These are phyloP conservation scores for Dufourea novaeangliae DNA, from an alignment of 1,140 invertebrate species.

Conservation along the genomic window DNA sequence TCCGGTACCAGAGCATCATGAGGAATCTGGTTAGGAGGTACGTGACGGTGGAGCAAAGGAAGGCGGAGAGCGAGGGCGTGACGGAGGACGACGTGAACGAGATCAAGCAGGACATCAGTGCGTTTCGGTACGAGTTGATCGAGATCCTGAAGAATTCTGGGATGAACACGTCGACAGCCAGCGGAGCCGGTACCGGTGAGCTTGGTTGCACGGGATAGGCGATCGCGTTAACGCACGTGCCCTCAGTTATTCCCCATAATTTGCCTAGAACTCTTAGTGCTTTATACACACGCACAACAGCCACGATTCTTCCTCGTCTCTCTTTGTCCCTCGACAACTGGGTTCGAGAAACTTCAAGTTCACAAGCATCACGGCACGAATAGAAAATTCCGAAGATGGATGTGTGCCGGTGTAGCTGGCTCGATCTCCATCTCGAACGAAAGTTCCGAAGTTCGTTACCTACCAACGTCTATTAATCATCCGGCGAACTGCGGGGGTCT, in stretches of 20 bases:
- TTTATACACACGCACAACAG: neutral
- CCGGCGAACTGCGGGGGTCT: constrained; percentile 8
- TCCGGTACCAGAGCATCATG: constrained; percentile 97
- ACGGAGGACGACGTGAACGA: constrained; percentile 99
- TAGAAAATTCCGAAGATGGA: neutral
- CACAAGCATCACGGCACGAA: neutral
- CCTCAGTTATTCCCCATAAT: neutral
- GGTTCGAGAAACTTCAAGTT: no score
- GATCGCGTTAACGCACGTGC: neutral
- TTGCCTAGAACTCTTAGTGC: neutral
- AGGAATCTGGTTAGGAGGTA: constrained; percentile 96
- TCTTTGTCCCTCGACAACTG: no score
- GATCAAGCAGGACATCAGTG: constrained; percentile 98
- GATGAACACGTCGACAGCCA: constrained; percentile 93
- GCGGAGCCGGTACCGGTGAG: constrained; percentile 87
- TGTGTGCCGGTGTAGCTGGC: neutral
- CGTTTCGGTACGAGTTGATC: constrained; percentile 96
- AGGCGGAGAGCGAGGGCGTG: constrained; percentile 96
- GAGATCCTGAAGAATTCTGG: constrained; percentile 97
- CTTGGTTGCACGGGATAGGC: neutral
- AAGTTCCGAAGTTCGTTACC: constrained; percentile 36
- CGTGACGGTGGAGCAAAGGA: constrained; percentile 96
- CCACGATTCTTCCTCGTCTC: neutral
- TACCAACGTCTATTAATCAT: constrained; percentile 52
- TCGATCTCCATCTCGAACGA: constrained; percentile 9